Conservation (phyloP, 2,888 invertebrate species). For the Phortica magna region DNA sequence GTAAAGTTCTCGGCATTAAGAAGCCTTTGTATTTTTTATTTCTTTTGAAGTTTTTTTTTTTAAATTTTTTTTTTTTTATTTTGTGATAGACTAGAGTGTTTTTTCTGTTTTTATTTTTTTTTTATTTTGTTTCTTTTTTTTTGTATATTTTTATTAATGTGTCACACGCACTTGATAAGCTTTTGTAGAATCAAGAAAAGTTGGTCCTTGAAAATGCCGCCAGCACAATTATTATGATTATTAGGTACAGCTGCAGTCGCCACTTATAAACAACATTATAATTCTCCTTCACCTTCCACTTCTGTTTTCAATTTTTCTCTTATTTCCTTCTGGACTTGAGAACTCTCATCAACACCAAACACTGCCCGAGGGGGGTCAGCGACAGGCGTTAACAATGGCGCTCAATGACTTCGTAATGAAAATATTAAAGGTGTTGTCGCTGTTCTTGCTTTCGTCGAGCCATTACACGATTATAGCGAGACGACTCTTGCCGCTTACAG, state of each 20-base stretch:
- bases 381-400: slow-evolving; percentile 68
- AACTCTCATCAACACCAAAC: slow-evolving; percentile 54
- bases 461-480: slow-evolving; percentile 45
- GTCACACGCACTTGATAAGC: slow-evolving; percentile 75
- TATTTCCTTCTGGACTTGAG: slow-evolving; percentile 40
- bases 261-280: slow-evolving; percentile 71
- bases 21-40: slow-evolving; percentile 61
- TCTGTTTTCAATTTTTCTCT: slow-evolving; percentile 13
- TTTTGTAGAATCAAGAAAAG: slow-evolving; percentile 58
- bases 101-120: slow-evolving; percentile 40
- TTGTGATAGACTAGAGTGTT: slow-evolving; percentile 61
- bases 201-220: slow-evolving; percentile 63
- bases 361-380: slow-evolving; percentile 65
- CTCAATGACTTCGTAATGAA: slow-evolving; percentile 74
- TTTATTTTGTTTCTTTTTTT: slow-evolving; percentile 44
- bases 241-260: slow-evolving; percentile 71
- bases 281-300: slow-evolving; percentile 67
- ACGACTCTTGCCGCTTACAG: slow-evolving; percentile 43
- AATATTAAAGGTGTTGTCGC: slow-evolving; percentile 75
- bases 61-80: slow-evolving; percentile 60
- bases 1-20: slow-evolving; percentile 71
- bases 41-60: slow-evolving; percentile 67
- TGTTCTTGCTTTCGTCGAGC: slow-evolving; percentile 14
- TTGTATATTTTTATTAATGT: slow-evolving; percentile 67
- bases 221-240: slow-evolving; percentile 71